phyloP scores from a whole-genome alignment of 2,113 vertebrate species.

The Trogon surrucura region DNA sequence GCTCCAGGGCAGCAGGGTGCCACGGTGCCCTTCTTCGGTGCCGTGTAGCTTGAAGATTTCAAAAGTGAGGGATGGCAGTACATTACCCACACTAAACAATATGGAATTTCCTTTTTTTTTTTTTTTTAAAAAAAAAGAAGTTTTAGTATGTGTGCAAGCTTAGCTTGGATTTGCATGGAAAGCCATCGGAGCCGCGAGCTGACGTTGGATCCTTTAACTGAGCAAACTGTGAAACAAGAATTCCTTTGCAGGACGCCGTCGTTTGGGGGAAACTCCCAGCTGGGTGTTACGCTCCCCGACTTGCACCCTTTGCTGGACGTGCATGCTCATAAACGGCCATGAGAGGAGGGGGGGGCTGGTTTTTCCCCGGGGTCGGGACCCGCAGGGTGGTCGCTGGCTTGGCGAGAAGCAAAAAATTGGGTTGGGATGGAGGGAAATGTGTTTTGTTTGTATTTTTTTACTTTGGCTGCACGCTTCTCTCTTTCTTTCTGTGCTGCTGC shows the following conservation, averaged over 20 bases:
- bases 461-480: background rate
- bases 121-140: too few relatives aligned
- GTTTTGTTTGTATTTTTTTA: background rate
- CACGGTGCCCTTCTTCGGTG: rapidly evolving
- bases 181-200: background rate
- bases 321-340: background rate
- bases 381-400: background rate
- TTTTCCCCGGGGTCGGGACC: background rate
- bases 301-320: rapidly evolving
- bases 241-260: background rate
- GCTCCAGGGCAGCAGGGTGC: background rate
- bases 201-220: background rate
- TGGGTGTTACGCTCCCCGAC: rapidly evolving
- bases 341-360: background rate
- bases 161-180: background rate
- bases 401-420: background rate
- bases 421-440: rapidly evolving
- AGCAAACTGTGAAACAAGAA: background rate
- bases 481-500: background rate
- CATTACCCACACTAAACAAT: background rate
- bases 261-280: background rate
- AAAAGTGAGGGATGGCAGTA: background rate
- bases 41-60: background rate
- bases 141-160: rapidly evolving
- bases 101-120: background rate